phyloP scores from a whole-genome alignment of 2,113 vertebrate species.

The Aldabrachelys gigantea region DNA sequence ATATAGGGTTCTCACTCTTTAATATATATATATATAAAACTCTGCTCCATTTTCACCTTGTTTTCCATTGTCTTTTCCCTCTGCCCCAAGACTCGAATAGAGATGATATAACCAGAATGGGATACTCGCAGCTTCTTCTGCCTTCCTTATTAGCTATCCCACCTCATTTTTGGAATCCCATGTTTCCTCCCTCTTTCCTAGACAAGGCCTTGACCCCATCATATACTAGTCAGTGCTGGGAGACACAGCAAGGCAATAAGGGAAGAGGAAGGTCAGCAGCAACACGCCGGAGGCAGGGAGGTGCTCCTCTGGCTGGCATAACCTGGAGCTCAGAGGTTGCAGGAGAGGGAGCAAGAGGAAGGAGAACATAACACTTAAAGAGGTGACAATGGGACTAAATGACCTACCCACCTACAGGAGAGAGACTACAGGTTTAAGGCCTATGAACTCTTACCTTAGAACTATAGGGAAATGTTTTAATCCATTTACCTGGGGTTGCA shows the following conservation, averaged over 20 bases:
- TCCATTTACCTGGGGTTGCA: not conserved
- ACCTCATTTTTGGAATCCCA: not conserved
- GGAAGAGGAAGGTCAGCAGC: not conserved
- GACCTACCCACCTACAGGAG: not conserved
- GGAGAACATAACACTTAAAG: not conserved
- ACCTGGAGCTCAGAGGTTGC: not conserved
- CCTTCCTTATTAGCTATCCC: not conserved
- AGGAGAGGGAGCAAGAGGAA: not conserved
- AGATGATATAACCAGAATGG: not conserved
- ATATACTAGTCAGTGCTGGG: not conserved
- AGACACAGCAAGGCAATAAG: not conserved
- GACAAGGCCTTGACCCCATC: not conserved
- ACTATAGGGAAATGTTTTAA: not conserved
- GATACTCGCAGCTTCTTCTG: not conserved
- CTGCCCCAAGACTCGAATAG: not conserved
- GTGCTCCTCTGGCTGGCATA: not conserved
- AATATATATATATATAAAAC: too few relatives aligned
- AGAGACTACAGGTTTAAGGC: not conserved
- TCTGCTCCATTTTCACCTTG: not conserved
- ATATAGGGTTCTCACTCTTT: constrained; percentile 28
- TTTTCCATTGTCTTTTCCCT: rapidly evolving
- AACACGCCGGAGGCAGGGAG: not conserved
- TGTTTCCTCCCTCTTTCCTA: not conserved
- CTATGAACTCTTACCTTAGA: not conserved
- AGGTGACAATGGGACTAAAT: not conserved